Conservation (phyloP, 2,888 invertebrate genomes). For the Tortrix viridana region DNA sequence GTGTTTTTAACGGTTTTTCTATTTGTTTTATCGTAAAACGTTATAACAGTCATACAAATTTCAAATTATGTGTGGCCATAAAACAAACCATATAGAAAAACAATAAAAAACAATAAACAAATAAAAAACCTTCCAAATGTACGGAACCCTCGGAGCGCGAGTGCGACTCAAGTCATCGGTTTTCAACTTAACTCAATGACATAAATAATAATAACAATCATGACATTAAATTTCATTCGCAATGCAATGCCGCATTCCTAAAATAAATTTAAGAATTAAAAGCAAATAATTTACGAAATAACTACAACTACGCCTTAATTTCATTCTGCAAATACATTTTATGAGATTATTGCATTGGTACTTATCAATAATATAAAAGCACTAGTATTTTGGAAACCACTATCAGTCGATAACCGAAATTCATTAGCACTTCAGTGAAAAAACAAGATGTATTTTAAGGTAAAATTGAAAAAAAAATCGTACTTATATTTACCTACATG, state of each 20-base stretch:
- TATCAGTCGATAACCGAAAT: neutral
- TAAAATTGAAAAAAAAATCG: neutral
- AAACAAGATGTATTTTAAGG: slow-evolving; percentile 11
- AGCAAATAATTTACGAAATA: neutral
- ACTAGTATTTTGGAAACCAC: neutral
- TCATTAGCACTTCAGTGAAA: neutral
- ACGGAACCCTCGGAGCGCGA: too few species aligned
- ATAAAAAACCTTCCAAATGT: too few species aligned
- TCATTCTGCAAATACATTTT: too few species aligned
- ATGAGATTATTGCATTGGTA: neutral
- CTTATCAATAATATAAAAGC: slow-evolving; percentile 1
- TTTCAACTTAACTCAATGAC: neutral
- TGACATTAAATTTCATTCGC: neutral
- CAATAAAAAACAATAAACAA: too few species aligned
- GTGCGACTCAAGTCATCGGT: too few species aligned
- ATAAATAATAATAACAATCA: too few species aligned
- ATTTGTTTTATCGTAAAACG: too few species aligned
- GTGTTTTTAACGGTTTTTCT: too few species aligned
- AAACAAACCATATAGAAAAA: too few species aligned
- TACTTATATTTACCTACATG: too few species aligned
- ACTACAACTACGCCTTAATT: neutral
- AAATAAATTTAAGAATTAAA: neutral
- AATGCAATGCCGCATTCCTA: neutral
- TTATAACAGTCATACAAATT: too few species aligned
- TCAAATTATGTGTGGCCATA: too few species aligned